Evolutionary conservation across 2,888 invertebrate genomes (phyloP).

Genomic region (Scaptomyza parva): DNA sequence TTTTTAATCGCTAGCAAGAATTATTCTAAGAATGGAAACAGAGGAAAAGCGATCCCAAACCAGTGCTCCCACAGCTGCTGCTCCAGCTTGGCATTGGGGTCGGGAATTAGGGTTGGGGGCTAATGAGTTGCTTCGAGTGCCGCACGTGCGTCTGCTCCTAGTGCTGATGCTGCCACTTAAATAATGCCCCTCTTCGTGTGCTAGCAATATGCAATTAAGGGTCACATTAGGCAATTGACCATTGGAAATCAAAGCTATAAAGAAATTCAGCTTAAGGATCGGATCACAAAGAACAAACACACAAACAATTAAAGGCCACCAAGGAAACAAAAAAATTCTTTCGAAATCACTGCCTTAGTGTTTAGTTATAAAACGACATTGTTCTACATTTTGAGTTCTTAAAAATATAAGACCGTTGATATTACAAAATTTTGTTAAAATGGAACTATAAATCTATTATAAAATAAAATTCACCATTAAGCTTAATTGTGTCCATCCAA

Average conservation of each 20-base stretch:
- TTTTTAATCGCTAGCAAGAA: conserved; percentile 75
- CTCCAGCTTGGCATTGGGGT: conserved; percentile 22
- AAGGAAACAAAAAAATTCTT: no score
- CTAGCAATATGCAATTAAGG: conserved; percentile 63
- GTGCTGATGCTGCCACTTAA: conserved; percentile 48
- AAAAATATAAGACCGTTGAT: no score
- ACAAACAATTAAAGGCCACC: no score
- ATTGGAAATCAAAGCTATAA: conserved; percentile 58
- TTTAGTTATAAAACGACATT: no score
- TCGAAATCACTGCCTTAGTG: no score
- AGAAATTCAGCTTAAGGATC: conserved; percentile 47
- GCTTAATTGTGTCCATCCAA: no score
- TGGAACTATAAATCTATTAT: no score
- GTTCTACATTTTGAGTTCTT: no score
- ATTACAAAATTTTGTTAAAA: no score
- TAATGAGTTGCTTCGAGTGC: conserved; percentile 76
- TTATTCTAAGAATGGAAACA: conserved; percentile 73
- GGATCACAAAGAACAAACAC: conserved; percentile 3
- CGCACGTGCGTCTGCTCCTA: conserved; percentile 66
- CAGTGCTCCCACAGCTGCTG: conserved; percentile 41
- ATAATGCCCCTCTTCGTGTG: conserved; percentile 19
- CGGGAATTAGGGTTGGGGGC: conserved; percentile 31
- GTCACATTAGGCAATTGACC: conserved; percentile 70
- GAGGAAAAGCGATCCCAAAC: conserved; percentile 15
- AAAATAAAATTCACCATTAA: no score